Conservation (phyloP, 2,888 invertebrate genomes). For the Teleiodes luculella region DNA sequence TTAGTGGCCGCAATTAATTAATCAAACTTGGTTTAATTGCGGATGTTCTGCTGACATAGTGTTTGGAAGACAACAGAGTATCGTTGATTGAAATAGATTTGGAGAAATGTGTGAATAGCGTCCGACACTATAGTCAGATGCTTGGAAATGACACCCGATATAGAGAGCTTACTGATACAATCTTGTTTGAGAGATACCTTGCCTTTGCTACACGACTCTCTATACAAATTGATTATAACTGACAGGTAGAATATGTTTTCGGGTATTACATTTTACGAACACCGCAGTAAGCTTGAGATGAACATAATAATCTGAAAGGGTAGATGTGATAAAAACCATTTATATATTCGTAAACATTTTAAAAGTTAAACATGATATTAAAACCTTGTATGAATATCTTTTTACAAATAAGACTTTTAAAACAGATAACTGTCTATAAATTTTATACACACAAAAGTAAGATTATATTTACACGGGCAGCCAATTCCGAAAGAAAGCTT, state of each 20-base stretch:
- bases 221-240: constrained; percentile 16
- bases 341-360: constrained; percentile 11
- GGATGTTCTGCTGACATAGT: neutral
- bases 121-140: constrained; percentile 2
- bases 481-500: no score
- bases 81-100: neutral
- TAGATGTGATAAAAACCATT: constrained; percentile 17
- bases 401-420: no score
- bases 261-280: constrained; percentile 11
- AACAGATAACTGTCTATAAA: no score
- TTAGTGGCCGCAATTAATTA: constrained; percentile 3
- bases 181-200: constrained; percentile 1
- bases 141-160: neutral
- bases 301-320: constrained; percentile 15
- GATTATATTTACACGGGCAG: no score
- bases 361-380: constrained; percentile 10
- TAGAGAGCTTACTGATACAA: neutral
- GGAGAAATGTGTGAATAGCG: neutral
- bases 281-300: constrained; percentile 9
- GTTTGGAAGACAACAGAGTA: neutral
- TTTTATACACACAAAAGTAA: no score
- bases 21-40: constrained; percentile 3
- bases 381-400: neutral
- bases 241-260: neutral
- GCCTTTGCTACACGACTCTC: constrained; percentile 1